Base-by-base conservation (phyloP, 1,140 invertebrate species). In the Mesaphorura yosii region DNA sequence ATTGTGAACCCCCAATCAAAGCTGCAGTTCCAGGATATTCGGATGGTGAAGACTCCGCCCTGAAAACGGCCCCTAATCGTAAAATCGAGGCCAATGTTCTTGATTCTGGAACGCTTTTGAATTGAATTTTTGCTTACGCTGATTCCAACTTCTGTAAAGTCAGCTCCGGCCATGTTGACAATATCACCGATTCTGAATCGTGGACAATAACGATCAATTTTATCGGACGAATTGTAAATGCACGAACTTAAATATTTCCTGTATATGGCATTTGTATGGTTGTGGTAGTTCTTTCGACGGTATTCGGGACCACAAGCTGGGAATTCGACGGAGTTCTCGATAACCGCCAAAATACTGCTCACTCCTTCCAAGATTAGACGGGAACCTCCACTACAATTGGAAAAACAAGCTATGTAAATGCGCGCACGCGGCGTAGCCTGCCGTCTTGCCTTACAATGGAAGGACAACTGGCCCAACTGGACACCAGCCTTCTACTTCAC, bases 1-100 rank as follows among this genome's bases (percentile, higher is more conserved):
- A 62, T 55, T n/a, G 29, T 48, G 28, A 57, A 42, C 51, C 66
- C 59, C 34, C 64, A 66, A 66, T 77, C 75, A 26, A 77, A 63
- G 58, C 76, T 69, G 65, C 75, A 77, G 45, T 74, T 65, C 75
- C 75, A 77, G 29, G 66, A 54, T 14, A 77, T 73, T 12, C 65
- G 47, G 12, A 77, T 69, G 39, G 66, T 65, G 46, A 77, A 68
- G 7, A 77, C 68, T 38, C 70, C 75, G 55, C 75, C 75, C 69
- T 66, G 46, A 6, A 58, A 34, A 34, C 41, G 40, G 23, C n/a
- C n/a, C 7, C 7, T 10, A 12, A 7, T 46, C 23, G 10, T 5
- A 38, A 10, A 34, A n/a, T n/a, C n/a, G n/a, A n/a, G n/a, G n/a
- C n/a, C n/a, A n/a, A n/a, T n/a, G n/a, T n/a, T n/a, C n/a, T n/a